Percentiles rank a stretch among this genome's conserved stretches.
These are phyloP conservation scores for Lymantria monacha DNA, from an alignment of 2,888 invertebrate species.

Conservation along the genomic window DNA sequence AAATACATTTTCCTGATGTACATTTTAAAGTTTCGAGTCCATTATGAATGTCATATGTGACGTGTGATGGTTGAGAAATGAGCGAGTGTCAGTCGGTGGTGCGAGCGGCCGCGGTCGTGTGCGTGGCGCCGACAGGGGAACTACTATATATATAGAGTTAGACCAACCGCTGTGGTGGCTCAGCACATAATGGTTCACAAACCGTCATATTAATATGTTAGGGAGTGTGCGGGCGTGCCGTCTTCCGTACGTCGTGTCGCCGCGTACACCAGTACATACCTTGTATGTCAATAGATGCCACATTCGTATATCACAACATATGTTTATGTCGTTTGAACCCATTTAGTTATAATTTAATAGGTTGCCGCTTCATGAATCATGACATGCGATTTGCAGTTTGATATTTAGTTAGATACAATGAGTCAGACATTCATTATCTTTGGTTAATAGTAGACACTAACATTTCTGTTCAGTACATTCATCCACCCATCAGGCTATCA, in stretches of 20 bases:
- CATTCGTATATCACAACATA: constrained; percentile 3
- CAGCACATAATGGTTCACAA: constrained; percentile 19
- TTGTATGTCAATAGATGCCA: constrained; percentile 12
- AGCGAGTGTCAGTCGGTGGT: constrained; percentile 35
- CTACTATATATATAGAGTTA: constrained; percentile 28
- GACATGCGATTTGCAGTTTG: background rate
- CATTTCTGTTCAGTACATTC: too few relatives aligned
- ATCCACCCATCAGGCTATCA: too few relatives aligned
- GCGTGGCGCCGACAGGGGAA: constrained; percentile 15
- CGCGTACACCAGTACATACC: background rate
- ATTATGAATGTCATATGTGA: constrained; percentile 52
- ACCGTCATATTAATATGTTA: constrained; percentile 30
- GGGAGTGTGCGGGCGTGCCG: constrained; percentile 15
- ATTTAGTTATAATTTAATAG: background rate
- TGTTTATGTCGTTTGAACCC: constrained; percentile 2
- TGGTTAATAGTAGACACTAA: too few relatives aligned
- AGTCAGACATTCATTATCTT: too few relatives aligned
- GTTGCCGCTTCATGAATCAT: background rate
- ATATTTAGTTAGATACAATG: background rate
- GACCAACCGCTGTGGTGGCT: constrained; percentile 14
- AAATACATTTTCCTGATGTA: too few relatives aligned
- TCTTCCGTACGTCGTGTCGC: background rate
- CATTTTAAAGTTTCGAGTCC: constrained; percentile 17
- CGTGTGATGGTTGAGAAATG: constrained; percentile 36
- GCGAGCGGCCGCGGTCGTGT: constrained; percentile 10